phyloP scores from a whole-genome alignment of 2,888 invertebrate species.

The Cheilosia vernalis region DNA sequence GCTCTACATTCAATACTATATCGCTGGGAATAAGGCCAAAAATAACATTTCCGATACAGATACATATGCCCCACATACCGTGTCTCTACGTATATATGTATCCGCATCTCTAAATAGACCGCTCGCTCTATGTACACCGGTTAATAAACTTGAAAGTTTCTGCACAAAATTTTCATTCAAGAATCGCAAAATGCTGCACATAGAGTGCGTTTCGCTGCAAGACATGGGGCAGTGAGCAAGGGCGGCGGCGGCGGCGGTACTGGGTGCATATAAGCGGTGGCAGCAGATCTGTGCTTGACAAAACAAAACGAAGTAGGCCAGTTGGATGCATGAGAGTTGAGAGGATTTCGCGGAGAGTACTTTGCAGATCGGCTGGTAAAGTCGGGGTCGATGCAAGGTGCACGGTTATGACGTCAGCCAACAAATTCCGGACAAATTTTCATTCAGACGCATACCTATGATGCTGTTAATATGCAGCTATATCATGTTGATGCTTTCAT shows the following conservation, averaged over 20 bases:
- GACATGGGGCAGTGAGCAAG: neutral
- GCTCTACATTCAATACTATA: slow-evolving; percentile 60
- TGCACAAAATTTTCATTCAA: slow-evolving; percentile 72
- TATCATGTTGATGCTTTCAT: slow-evolving; percentile 6
- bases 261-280: slow-evolving; percentile 24
- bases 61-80: slow-evolving; percentile 21
- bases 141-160: slow-evolving; percentile 72
- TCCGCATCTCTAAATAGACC: slow-evolving; percentile 29
- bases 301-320: slow-evolving; percentile 54
- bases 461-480: slow-evolving; percentile 17
- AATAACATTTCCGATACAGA: slow-evolving; percentile 47
- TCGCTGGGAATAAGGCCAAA: slow-evolving; percentile 60
- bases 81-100: neutral
- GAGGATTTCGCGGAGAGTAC: slow-evolving; percentile 43
- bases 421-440: slow-evolving; percentile 63
- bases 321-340: slow-evolving; percentile 52
- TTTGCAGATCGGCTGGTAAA: slow-evolving; percentile 64
- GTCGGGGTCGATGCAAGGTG: slow-evolving; percentile 64
- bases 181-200: slow-evolving; percentile 59
- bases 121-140: slow-evolving; percentile 55
- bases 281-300: slow-evolving; percentile 27
- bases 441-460: slow-evolving; percentile 58
- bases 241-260: slow-evolving; percentile 5
- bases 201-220: slow-evolving; percentile 55
- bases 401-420: slow-evolving; percentile 67